Percentiles rank a stretch among this genome's conserved stretches.
Conservation (phyloP, 2,113 vertebrate genomes). For the Cheirogaleus medius region DNA sequence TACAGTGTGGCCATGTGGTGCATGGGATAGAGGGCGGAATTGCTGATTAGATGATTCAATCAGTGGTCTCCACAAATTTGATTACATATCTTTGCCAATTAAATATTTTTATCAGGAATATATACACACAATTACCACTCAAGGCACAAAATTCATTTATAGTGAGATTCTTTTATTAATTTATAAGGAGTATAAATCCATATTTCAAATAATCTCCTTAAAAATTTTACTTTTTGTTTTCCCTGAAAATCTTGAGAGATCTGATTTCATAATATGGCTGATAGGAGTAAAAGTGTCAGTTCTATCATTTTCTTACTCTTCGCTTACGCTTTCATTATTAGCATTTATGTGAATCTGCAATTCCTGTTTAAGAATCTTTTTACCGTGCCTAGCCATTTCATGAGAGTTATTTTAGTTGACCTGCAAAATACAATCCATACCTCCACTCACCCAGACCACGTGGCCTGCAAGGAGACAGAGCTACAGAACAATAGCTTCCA, state of each 20-base stretch:
- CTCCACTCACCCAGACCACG: neutral
- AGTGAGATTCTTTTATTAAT: neutral
- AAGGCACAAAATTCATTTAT: neutral
- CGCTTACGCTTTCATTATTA: neutral
- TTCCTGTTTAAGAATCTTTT: neutral
- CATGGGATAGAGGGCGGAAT: no score
- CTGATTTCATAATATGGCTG: neutral
- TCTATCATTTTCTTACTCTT: neutral
- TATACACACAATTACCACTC: neutral
- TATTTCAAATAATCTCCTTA: neutral
- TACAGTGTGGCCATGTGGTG: neutral
- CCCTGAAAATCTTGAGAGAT: neutral
- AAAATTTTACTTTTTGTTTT: neutral
- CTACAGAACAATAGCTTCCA: rapidly evolving
- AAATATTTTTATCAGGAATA: neutral
- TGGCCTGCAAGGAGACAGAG: neutral
- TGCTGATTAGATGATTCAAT: neutral
- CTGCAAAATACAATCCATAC: neutral
- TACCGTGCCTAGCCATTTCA: neutral
- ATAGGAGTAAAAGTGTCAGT: neutral
- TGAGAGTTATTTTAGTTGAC: neutral
- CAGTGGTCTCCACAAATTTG: neutral
- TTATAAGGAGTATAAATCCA: neutral
- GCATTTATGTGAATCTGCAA: neutral
- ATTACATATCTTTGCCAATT: neutral